Evolutionary conservation across 2,113 vertebrate species (phyloP).

Genomic region (Serinus canaria): DNA sequence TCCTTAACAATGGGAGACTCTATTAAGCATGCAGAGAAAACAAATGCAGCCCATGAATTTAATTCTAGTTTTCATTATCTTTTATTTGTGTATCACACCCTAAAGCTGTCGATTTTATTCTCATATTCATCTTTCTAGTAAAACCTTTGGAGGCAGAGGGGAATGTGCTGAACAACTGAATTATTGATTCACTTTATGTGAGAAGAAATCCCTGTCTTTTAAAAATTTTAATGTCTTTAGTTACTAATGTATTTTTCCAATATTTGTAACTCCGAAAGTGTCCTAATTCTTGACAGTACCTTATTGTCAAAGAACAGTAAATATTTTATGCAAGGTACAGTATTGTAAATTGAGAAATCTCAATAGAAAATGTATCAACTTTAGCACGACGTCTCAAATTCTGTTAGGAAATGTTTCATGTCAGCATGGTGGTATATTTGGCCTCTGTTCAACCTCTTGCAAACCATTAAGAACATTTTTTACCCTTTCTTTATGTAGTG

Average conservation of each 20-base stretch:
- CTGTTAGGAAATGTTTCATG: conserved; percentile 7
- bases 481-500: background rate
- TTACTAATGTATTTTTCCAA: conserved; percentile 21
- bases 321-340: background rate
- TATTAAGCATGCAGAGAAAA: conserved; percentile 65
- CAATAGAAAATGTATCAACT: conserved; percentile 12
- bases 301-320: conserved; percentile 51
- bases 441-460: conserved; percentile 12
- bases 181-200: conserved; percentile 59
- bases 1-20: conserved; percentile 57
- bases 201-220: conserved; percentile 40
- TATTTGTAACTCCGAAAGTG: background rate
- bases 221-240: conserved; percentile 45
- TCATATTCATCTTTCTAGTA: conserved; percentile 52
- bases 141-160: conserved; percentile 31
- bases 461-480: background rate
- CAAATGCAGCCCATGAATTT: conserved; percentile 64
- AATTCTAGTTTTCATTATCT: conserved; percentile 71
- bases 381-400: conserved; percentile 2
- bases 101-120: conserved; percentile 66
- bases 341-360: conserved; percentile 33
- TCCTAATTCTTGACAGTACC: conserved; percentile 3
- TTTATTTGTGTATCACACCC: conserved; percentile 67
- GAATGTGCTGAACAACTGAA: conserved; percentile 33
- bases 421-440: conserved; percentile 1